These are phyloP conservation scores for Phasianus colchicus DNA, from an alignment of 2,113 vertebrate species.

Conservation along the genomic window DNA sequence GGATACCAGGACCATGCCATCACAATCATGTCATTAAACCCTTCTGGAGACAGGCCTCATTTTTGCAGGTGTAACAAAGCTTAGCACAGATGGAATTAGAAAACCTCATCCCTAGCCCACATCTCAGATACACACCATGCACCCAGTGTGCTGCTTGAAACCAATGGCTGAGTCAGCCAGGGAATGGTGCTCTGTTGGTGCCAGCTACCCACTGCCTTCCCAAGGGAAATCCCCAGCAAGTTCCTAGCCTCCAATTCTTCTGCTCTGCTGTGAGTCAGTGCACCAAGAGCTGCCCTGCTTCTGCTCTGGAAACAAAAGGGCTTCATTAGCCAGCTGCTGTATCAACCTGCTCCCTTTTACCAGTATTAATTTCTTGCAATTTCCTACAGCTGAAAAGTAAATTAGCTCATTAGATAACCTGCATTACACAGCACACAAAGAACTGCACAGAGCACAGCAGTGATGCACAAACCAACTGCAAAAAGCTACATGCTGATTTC, in stretches of 20 bases:
- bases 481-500: not conserved
- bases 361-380: not conserved
- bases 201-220: not conserved
- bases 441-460: not conserved
- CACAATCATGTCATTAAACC: not conserved
- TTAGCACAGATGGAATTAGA: not conserved
- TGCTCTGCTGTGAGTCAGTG: not conserved
- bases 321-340: not conserved
- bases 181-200: rapidly evolving
- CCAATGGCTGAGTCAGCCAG: not conserved
- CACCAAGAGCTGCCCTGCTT: not conserved
- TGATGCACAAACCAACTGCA: not conserved
- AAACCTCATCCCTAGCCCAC: not conserved
- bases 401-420: not conserved
- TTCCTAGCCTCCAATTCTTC: not conserved
- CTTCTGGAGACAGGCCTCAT: not conserved
- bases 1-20: not conserved
- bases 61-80: not conserved
- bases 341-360: not conserved
- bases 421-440: not conserved
- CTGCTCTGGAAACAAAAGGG: not conserved
- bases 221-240: not conserved
- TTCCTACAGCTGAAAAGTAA: not conserved
- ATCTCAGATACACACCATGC: rapidly evolving
- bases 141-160: rapidly evolving